Base-by-base conservation (phyloP, 2,888 invertebrate genomes). In the Clostera curtula region DNA sequence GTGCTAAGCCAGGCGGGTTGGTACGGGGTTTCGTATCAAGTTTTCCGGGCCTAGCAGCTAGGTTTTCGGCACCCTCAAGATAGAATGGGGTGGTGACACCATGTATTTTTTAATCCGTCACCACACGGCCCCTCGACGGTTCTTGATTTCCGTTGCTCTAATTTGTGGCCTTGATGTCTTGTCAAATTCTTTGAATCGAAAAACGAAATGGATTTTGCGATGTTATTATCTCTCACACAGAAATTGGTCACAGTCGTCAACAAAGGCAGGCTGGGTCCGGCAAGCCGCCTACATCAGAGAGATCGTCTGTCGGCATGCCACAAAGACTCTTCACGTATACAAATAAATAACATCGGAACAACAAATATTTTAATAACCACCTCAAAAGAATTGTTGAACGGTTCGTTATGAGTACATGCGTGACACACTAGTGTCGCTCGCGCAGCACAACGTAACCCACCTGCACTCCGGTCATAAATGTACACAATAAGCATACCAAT, bases 331-430 rank as follows among this genome's bases (percentile, higher is more conserved):
- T 58, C 46, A 53, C 70, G 59, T 72, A 71, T 75, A 80, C 80
- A 79, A 80, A 82, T 80, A 80, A 82, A 82, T 80, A 79, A 77
- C 64, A 56, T 61, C 67, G 57, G 70, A 76, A 82, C 79, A 79
- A 80, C 83, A 82, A 83, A 83, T 82, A 83, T 82, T 82, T 80
- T 82, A 82, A 79, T 82, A 82, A 80, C 72, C 77, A 75, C 64
- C 68, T 71, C 72, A 57, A 69, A 68, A 70, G 76, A 73, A 77
- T 75, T 73, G 70, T 72, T 71, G 63, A 66, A 70, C 69, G 67
- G 64, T 68, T 62, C 61, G 60, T 69, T 70, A 73, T 41, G 54
- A 54, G 52, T 62, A 58, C 61, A 63, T 62, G 68, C 69, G 66
- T 70, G 73, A 71, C 75, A 64, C 67, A 54, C 49, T 56, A 53